A percentile compares a stretch with the other conserved stretches of the same genome.
Conservation (phyloP, 2,113 vertebrate genomes). For the Ia io region DNA sequence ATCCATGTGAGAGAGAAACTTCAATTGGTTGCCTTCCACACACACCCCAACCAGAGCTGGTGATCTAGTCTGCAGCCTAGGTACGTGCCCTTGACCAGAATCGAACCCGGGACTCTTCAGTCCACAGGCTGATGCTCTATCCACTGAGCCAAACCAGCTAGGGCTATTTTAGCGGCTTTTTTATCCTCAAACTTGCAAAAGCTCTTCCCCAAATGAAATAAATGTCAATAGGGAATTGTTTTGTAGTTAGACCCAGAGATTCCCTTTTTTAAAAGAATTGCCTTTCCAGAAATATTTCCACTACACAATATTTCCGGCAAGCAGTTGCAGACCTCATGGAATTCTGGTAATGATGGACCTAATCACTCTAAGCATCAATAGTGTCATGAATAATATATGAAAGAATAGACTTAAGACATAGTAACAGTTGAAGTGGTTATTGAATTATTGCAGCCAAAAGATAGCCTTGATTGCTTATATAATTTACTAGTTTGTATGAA, state of each 20-base stretch:
- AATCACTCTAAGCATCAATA: background rate
- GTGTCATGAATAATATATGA: background rate
- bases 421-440: background rate
- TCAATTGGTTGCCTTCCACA: no score
- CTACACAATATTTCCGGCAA: background rate
- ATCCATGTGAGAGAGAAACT: no score
- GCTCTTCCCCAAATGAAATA: slow-evolving; percentile 4
- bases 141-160: no score
- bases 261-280: background rate
- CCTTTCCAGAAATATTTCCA: background rate
- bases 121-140: no score
- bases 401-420: background rate
- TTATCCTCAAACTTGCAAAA: background rate
- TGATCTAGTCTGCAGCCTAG: no score
- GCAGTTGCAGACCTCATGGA: background rate
- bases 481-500: background rate
- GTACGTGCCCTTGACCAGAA: no score
- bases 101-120: no score
- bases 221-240: background rate
- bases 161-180: background rate
- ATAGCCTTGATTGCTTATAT: background rate
- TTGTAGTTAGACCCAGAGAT: background rate
- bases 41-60: no score
- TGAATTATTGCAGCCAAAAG: background rate
- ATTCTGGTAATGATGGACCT: background rate